Conservation (phyloP, 2,888 invertebrate species). For the Acronicta aceris region DNA sequence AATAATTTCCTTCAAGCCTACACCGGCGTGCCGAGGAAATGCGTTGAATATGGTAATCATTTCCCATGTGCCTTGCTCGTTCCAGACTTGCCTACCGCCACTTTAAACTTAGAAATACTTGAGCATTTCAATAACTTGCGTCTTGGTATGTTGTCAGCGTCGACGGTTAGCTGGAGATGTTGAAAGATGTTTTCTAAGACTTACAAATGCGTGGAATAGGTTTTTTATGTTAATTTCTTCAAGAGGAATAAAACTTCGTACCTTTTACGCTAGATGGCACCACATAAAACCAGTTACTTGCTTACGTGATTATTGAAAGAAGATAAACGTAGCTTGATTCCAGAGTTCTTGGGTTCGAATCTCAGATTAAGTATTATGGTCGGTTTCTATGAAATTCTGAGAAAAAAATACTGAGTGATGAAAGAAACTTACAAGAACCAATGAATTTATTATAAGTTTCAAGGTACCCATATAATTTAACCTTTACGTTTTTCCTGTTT, state of each 20-base stretch:
- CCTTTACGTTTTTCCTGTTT: slow-evolving; percentile 23
- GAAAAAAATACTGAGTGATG: background rate
- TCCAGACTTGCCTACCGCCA: slow-evolving; percentile 64
- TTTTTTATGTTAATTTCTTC: slow-evolving; percentile 24
- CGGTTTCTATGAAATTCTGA: too few species aligned
- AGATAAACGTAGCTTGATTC: too few species aligned
- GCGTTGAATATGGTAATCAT: slow-evolving; percentile 86
- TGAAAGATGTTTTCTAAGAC: slow-evolving; percentile 21
- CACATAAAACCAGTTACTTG: too few species aligned
- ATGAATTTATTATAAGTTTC: slow-evolving; percentile 18
- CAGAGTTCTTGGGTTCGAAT: too few species aligned
- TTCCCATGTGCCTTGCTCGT: slow-evolving; percentile 77
- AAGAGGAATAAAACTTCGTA: slow-evolving; percentile 5
- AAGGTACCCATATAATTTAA: slow-evolving; percentile 10
- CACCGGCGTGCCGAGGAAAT: slow-evolving; percentile 72
- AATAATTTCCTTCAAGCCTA: slow-evolving; percentile 86
- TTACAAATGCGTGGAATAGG: slow-evolving; percentile 29
- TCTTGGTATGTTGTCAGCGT: slow-evolving; percentile 35
- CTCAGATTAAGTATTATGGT: too few species aligned
- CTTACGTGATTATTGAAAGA: too few species aligned
- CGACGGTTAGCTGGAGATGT: slow-evolving; percentile 15
- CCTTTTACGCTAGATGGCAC: slow-evolving; percentile 4
- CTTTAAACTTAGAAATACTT: slow-evolving; percentile 77
- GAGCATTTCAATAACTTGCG: slow-evolving; percentile 62
- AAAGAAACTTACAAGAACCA: background rate